phyloP scores from a whole-genome alignment of 2,888 invertebrate species.

The Heliconius erato region DNA sequence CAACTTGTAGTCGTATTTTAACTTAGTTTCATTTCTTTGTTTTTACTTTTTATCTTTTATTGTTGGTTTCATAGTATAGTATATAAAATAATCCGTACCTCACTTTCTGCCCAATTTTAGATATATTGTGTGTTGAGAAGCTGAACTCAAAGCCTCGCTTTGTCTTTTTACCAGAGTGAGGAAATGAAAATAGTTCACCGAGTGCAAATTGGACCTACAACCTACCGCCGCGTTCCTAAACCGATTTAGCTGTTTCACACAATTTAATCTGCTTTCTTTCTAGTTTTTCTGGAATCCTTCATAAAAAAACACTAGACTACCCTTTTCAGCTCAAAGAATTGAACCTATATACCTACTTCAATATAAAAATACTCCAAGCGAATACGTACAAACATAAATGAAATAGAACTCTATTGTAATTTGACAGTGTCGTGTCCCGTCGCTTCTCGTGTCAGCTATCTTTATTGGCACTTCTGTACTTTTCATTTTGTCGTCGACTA shows the following conservation, averaged over 20 bases:
- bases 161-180: background rate
- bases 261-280: too few species aligned
- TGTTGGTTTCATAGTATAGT: background rate
- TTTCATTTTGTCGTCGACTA: constrained; percentile 30
- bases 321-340: background rate
- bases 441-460: constrained; percentile 11
- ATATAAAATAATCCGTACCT: too few species aligned
- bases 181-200: too few species aligned
- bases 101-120: background rate
- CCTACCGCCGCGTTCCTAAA: too few species aligned
- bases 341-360: background rate
- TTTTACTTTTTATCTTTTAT: background rate
- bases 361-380: background rate
- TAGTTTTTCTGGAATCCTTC: too few species aligned
- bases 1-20: too few species aligned
- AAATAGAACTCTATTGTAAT: constrained; percentile 7
- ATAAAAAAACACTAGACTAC: background rate
- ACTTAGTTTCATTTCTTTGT: background rate
- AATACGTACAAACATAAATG: background rate
- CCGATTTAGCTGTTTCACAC: too few species aligned
- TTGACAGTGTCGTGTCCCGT: constrained; percentile 4
- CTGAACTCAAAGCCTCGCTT: background rate
- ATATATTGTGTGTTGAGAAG: background rate
- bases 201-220: too few species aligned
- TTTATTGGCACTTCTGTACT: constrained; percentile 32